These are phyloP conservation scores for Phallusia fumigata DNA, from an alignment of 23 tunicate species.

Conservation along the genomic window DNA sequence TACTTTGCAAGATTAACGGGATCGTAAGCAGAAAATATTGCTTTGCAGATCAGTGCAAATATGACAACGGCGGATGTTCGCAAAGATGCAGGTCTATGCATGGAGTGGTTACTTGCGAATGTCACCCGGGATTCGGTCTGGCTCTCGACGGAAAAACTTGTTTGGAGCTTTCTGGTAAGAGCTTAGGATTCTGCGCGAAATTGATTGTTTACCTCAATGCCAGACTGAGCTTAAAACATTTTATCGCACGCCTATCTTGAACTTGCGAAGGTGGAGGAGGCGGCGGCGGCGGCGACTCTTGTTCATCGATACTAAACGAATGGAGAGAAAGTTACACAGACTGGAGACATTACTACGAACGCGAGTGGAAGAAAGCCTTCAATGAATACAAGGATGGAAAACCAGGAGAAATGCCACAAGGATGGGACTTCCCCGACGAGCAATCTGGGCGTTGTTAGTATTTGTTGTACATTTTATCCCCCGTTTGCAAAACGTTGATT, in stretches of 20 bases:
- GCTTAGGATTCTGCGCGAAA: too few species aligned
- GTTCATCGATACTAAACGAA: neutral
- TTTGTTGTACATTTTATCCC: too few species aligned
- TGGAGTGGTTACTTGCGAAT: conserved; percentile 24
- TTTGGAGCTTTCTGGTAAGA: too few species aligned
- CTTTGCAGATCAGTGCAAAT: conserved; percentile 44
- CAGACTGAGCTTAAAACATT: too few species aligned
- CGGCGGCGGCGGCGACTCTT: too few species aligned
- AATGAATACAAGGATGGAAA: neutral
- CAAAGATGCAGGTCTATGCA: conserved; percentile 33
- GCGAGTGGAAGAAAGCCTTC: neutral
- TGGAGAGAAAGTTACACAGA: neutral
- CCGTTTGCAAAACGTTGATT: too few species aligned
- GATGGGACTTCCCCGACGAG: neutral
- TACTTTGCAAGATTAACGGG: too few species aligned
- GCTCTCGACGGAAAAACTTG: conserved; percentile 33
- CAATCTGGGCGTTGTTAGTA: neutral
- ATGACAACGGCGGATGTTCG: conserved; percentile 42
- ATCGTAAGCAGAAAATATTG: too few species aligned
- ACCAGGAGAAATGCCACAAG: neutral
- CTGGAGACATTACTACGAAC: neutral
- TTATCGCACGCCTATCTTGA: too few species aligned
- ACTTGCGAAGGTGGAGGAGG: too few species aligned
- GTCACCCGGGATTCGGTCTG: conserved; percentile 38
- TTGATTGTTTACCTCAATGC: too few species aligned